Percentiles rank a stretch among this genome's conserved stretches.
Conservation (phyloP, 2,113 vertebrate genomes). For the Tupaia tana region DNA sequence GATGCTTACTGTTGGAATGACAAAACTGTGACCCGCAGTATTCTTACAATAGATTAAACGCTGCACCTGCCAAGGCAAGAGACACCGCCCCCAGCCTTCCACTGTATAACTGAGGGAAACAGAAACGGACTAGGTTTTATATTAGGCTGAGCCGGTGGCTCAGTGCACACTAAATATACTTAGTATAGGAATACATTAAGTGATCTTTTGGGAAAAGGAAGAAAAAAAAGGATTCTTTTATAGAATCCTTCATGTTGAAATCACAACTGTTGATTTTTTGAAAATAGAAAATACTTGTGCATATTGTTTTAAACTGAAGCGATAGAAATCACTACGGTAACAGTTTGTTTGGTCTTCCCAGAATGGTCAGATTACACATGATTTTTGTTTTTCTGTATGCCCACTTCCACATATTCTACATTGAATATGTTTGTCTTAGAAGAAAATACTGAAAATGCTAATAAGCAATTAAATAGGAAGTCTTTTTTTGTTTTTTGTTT, state of each 20-base stretch:
- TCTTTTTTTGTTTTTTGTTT: no score
- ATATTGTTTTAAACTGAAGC: neutral
- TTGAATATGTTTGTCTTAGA: neutral
- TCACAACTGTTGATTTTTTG: neutral
- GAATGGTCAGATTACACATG: neutral
- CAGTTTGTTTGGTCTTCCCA: slow-evolving; percentile 21
- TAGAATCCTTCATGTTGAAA: neutral
- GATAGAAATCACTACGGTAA: neutral
- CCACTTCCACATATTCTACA: neutral
- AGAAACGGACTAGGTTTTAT: neutral
- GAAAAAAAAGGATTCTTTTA: neutral
- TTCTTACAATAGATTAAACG: neutral
- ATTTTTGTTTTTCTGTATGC: neutral
- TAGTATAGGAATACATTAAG: neutral
- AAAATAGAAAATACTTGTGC: neutral
- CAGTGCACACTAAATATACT: neutral
- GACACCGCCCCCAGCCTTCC: neutral
- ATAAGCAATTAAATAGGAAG: neutral
- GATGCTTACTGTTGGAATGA: neutral
- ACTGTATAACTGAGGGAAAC: neutral
- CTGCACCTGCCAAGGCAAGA: neutral
- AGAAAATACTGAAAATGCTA: slow-evolving; percentile 29
- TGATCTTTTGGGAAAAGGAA: neutral
- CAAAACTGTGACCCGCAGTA: neutral
- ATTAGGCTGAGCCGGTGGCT: neutral